phyloP scores from a whole-genome alignment of 2,888 invertebrate genomes.

The Perdita meconis region DNA sequence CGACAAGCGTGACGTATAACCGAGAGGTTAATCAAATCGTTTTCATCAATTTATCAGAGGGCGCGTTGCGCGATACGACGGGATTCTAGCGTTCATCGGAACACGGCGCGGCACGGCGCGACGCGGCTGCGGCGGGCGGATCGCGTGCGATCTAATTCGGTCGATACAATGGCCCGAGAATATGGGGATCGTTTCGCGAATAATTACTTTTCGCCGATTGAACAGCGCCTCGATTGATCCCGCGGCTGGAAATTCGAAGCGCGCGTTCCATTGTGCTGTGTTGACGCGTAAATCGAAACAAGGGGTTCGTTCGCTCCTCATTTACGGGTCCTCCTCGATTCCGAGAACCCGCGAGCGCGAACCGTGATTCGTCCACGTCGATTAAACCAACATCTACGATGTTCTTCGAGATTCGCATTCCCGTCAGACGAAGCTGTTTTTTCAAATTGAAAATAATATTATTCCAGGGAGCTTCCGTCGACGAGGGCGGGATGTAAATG shows the following conservation, averaged over 20 bases:
- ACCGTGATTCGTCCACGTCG: conserved; percentile 5
- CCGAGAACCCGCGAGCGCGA: not conserved
- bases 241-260: conserved; percentile 16
- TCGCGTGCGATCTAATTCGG: conserved; percentile 12
- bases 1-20: conserved; percentile 72
- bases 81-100: conserved; percentile 26
- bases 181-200: conserved; percentile 50
- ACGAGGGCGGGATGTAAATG: conserved; percentile 11
- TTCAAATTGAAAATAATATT: conserved; percentile 28
- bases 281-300: conserved; percentile 37
- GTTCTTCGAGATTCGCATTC: not conserved
- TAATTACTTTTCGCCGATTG: conserved; percentile 60
- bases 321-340: conserved; percentile 16
- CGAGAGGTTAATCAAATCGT: conserved; percentile 78
- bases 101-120: conserved; percentile 14
- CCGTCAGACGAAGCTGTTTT: not conserved
- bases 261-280: conserved; percentile 24
- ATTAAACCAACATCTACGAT: not conserved
- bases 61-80: conserved; percentile 36
- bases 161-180: conserved; percentile 42
- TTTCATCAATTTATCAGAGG: conserved; percentile 75
- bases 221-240: conserved; percentile 42
- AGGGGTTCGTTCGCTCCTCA: conserved; percentile 47
- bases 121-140: no score
- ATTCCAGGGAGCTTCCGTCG: conserved; percentile 6